phyloP scores from a whole-genome alignment of 2,888 invertebrate genomes.

The Ctena decussata region DNA sequence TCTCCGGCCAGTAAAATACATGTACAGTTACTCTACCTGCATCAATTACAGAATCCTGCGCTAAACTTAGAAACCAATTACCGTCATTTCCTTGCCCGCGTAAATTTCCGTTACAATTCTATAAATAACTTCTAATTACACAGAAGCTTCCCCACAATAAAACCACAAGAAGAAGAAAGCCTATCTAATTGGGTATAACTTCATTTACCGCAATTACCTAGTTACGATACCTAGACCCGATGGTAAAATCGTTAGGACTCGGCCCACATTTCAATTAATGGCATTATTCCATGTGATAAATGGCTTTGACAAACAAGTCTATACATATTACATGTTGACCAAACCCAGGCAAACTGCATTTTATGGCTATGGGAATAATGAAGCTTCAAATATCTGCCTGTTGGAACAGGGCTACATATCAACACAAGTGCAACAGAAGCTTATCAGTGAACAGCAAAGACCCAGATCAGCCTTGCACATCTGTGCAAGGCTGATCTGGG shows the following conservation, averaged over 20 bases:
- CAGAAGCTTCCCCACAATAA: not conserved
- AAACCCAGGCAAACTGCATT: too few species aligned
- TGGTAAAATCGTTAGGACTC: not conserved
- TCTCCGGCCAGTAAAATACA: too few species aligned
- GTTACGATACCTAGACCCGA: too few species aligned
- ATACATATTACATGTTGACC: not conserved
- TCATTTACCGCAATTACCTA: not conserved
- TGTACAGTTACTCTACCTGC: too few species aligned
- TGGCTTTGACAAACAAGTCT: not conserved
- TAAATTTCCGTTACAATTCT: not conserved
- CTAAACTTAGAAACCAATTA: not conserved
- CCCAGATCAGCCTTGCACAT: too few species aligned
- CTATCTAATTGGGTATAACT: not conserved
- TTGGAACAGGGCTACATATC: too few species aligned
- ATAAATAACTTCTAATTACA: not conserved
- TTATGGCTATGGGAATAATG: too few species aligned
- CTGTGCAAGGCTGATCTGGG: too few species aligned
- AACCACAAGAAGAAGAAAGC: not conserved
- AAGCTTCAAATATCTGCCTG: too few species aligned
- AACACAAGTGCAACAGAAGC: too few species aligned
- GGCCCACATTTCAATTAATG: not conserved
- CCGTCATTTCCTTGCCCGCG: not conserved
- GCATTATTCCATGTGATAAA: not conserved
- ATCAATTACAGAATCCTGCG: not conserved
- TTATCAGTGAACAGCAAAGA: too few species aligned